phyloP scores from a whole-genome alignment of 2,797 vertebrate genomes.

The Schizopygopsis malacanthus region DNA sequence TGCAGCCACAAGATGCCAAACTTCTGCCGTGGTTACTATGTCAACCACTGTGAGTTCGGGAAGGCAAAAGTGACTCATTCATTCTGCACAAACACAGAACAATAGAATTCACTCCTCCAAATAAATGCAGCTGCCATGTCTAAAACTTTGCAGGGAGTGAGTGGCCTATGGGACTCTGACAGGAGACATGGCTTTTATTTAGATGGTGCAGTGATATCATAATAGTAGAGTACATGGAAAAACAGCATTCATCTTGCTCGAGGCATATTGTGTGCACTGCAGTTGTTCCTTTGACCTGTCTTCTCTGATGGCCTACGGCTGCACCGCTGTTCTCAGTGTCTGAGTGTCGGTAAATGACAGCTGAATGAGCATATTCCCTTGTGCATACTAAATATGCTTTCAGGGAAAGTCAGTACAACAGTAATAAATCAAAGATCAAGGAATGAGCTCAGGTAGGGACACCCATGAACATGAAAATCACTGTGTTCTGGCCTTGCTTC shows the following conservation, averaged over 20 bases:
- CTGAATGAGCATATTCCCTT: not conserved
- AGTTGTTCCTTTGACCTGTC: constrained; percentile 18
- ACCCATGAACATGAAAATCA: constrained; percentile 11
- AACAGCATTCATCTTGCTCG: not conserved
- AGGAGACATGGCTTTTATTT: constrained; percentile 18
- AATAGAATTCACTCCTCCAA: constrained; percentile 23
- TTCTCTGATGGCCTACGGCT: constrained; percentile 7
- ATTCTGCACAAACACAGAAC: not conserved
- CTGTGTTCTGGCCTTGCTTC: constrained; percentile 7
- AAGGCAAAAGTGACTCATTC: not conserved
- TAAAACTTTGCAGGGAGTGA: constrained; percentile 11
- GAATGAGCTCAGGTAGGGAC: constrained; percentile 5
- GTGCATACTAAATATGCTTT: constrained; percentile 16
- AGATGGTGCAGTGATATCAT: not conserved
- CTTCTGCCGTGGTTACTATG: not conserved
- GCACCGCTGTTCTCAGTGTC: not conserved
- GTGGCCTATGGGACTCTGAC: constrained; percentile 2
- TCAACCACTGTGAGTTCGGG: not conserved
- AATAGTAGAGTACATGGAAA: not conserved
- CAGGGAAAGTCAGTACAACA: not conserved
- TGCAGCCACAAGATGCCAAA: not conserved
- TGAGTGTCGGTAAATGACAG: not conserved
- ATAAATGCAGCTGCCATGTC: constrained; percentile 14
- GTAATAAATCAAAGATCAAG: constrained; percentile 17
- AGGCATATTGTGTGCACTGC: not conserved